These are phyloP conservation scores for Drosophila pullipes DNA, from an alignment of 2,888 invertebrate genomes.

Conservation along the genomic window DNA sequence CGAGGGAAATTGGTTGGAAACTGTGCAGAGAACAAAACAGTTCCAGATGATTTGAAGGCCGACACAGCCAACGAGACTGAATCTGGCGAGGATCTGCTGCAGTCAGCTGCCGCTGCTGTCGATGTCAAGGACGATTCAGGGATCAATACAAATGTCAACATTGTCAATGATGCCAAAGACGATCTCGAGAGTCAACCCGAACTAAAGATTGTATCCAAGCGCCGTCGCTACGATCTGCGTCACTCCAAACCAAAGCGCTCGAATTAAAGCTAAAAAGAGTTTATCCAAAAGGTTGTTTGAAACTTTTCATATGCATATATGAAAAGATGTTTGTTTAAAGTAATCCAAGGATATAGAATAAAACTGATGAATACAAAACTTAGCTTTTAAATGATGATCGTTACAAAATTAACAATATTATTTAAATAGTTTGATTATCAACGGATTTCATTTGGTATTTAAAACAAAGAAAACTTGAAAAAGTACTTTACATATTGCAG, in stretches of 20 bases:
- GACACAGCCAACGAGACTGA: background rate
- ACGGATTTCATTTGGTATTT: background rate
- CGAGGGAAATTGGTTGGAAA: background rate
- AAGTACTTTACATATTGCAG: too few species aligned
- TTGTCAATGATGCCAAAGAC: slow-evolving; percentile 4
- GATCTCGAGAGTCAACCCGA: slow-evolving; percentile 11
- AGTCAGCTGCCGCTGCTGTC: slow-evolving; percentile 7
- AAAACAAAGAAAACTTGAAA: background rate
- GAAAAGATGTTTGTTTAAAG: background rate
- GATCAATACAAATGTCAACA: background rate
- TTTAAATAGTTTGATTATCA: background rate
- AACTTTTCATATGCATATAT: background rate
- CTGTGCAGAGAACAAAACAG: background rate
- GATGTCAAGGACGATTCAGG: background rate
- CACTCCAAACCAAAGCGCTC: slow-evolving; percentile 35
- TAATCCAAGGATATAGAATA: background rate
- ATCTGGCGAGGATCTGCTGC: background rate
- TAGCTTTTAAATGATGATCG: background rate
- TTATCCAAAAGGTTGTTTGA: background rate
- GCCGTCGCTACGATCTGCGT: slow-evolving; percentile 59
- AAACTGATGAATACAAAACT: background rate
- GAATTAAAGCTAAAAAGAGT: background rate
- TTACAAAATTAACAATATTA: background rate
- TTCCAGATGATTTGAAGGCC: background rate
- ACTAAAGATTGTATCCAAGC: slow-evolving; percentile 13